Conservation (phyloP, 2,113 vertebrate genomes). For the Solea solea region DNA sequence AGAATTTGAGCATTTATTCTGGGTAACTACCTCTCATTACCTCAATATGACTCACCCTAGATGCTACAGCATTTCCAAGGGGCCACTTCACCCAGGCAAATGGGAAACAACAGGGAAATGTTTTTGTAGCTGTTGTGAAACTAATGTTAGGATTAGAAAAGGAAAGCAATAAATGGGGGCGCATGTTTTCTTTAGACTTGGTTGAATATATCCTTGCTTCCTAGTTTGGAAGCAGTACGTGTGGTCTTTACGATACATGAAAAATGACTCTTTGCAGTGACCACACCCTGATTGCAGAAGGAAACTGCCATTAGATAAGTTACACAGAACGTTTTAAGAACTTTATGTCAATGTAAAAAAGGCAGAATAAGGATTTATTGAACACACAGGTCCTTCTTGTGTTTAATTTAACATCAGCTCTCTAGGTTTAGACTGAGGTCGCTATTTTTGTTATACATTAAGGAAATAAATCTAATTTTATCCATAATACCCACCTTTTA, state of each 20-base stretch:
- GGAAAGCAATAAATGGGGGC: neutral
- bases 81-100: constrained; percentile 31
- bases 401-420: too few species aligned
- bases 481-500: too few species aligned
- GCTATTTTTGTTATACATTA: too few species aligned
- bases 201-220: neutral
- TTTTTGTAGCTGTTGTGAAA: constrained; percentile 11
- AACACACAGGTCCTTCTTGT: too few species aligned
- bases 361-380: too few species aligned
- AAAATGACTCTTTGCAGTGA: neutral
- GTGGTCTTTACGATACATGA: constrained; percentile 3
- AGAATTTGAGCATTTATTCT: constrained; percentile 64
- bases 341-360: too few species aligned
- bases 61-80: constrained; percentile 47
- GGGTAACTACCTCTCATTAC: constrained; percentile 71
- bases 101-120: constrained; percentile 4
- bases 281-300: too few species aligned
- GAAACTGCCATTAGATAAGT: too few species aligned
- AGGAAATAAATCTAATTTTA: too few species aligned
- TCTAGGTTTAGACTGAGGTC: too few species aligned
- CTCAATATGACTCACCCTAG: constrained; percentile 69
- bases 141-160: constrained; percentile 12
- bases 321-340: too few species aligned
- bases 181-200: neutral
- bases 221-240: neutral